Evolutionary conservation across 2,888 invertebrate species (phyloP), one percentile per base, ranked within the genome.

Genomic region (Caenorhabditis zanzibari): DNA sequence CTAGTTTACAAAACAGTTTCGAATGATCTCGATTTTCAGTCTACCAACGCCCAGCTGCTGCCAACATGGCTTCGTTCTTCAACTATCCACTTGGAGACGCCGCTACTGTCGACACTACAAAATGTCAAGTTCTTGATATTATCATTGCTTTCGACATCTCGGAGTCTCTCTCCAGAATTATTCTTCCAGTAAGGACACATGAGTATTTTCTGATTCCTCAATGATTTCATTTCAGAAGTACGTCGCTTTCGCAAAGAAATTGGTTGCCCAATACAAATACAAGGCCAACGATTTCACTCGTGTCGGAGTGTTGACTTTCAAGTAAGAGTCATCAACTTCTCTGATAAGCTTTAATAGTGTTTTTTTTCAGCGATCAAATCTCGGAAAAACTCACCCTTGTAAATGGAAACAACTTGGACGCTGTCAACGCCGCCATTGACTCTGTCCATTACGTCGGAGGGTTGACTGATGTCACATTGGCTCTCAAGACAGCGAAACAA

Each of bases 141-240:
- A 73, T 79, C 49, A 52, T 83, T 22, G 79, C 77, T 7, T 83
- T 83, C 24, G 82, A 83, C 24, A 79, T 77, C 54, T 83, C 82
- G 3, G 79, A 83, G 26, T 69, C 69, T 22, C 54, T 83, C 9
- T 83, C 82, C 38, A 79, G 74, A 56, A 73, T 83, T 22, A 79
- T 83, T 58, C 54, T 83, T 32, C 66, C 75, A 49, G 75, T 75
- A 19, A 44, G 58, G 2, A 14, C n/a, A 6, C 14, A 10, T 35
- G 3, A 10, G 7, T 68, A 7, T 12, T 56, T 24, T 5, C 22
- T 35, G 5, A 2, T 24, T 49, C 4, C 24, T 12, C 24, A 22
- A 35, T 10, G 16, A 24, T 14, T 56, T 12, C 16, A 4, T 0
- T 75, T 49, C 75, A 73, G 54, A 59, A 79, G 26, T 83, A 83